These are phyloP conservation scores for Drosophila chauvacae DNA, from an alignment of 1,140 invertebrate species.

Conservation along the genomic window DNA sequence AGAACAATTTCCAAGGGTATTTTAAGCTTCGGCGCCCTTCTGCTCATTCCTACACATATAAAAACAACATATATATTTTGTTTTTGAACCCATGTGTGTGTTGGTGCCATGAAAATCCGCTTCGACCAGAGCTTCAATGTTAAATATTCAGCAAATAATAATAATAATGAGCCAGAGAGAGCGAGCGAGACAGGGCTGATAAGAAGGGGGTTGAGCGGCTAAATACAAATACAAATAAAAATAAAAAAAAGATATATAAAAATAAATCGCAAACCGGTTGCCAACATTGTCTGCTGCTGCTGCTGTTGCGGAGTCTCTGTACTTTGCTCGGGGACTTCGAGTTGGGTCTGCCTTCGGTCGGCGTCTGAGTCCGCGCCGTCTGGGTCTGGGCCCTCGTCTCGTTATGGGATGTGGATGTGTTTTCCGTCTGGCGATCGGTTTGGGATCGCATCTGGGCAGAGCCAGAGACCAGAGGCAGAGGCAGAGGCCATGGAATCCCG, in stretches of 20 bases:
- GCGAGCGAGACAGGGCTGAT: conserved; percentile 23
- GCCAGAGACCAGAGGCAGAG: conserved; percentile 6
- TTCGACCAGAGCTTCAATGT: conserved; percentile 52
- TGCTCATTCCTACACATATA: background rate
- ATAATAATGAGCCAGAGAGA: conserved; percentile 71
- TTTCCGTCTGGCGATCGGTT: conserved; percentile 50
- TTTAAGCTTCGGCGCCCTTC: conserved; percentile 3
- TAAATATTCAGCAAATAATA: conserved; percentile 77
- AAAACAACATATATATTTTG: background rate
- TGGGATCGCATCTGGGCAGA: conserved; percentile 25
- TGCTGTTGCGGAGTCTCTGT: conserved; percentile 55
- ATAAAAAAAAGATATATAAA: conserved; percentile 66
- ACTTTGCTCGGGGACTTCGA: conserved; percentile 37
- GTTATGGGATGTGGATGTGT: conserved; percentile 58
- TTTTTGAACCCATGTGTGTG: conserved; percentile 15
- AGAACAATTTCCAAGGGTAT: conserved; percentile 15
- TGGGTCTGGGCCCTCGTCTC: conserved; percentile 49
- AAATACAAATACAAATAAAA: conserved; percentile 24
- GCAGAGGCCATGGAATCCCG: conserved; percentile 25
- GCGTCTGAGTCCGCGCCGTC: conserved; percentile 13
- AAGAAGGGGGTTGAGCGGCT: conserved; percentile 17
- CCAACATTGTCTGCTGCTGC: conserved; percentile 61
- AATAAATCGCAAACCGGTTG: conserved; percentile 81
- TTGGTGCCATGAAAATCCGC: conserved; percentile 43
- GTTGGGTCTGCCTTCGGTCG: conserved; percentile 21